Conservation (phyloP, 2,888 invertebrate species). For the Hyppa rectilinea region DNA sequence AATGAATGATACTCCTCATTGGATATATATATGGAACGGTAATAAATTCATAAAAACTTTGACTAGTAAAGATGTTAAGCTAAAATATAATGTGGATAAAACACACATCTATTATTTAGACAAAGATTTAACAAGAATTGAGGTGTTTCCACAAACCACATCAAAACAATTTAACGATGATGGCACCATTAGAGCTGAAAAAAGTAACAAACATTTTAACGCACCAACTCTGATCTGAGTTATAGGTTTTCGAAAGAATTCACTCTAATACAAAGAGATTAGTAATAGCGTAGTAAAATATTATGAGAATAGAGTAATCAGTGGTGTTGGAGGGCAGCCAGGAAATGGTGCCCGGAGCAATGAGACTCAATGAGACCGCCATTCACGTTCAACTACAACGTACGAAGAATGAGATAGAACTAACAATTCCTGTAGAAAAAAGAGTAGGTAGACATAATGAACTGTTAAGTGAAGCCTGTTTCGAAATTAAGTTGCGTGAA, state of each 20-base stretch:
- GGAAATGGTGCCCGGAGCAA: conserved; percentile 61
- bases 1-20: conserved; percentile 40
- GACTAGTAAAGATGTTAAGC: conserved; percentile 60
- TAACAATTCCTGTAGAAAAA: conserved; percentile 12
- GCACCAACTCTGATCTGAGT: conserved; percentile 71
- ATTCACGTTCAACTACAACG: conserved; percentile 71
- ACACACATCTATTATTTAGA: conserved; percentile 57
- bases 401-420: conserved; percentile 8
- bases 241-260: conserved; percentile 76
- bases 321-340: conserved; percentile 78
- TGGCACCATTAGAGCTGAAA: conserved; percentile 69
- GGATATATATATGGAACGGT: conserved; percentile 9
- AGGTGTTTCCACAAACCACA: conserved; percentile 70
- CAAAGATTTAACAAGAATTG: conserved; percentile 60
- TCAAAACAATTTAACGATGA: conserved; percentile 69
- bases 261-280: conserved; percentile 71
- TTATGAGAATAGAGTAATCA: conserved; percentile 81
- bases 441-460: conserved; percentile 2
- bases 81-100: conserved; percentile 61
- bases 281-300: conserved; percentile 73
- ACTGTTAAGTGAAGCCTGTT: neutral
- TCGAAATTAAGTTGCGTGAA: conserved; percentile 23
- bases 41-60: conserved; percentile 59
- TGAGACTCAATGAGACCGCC: conserved; percentile 79
- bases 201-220: conserved; percentile 73